Conservation (phyloP, 2,888 invertebrate genomes). For the Drosophila falleni region DNA sequence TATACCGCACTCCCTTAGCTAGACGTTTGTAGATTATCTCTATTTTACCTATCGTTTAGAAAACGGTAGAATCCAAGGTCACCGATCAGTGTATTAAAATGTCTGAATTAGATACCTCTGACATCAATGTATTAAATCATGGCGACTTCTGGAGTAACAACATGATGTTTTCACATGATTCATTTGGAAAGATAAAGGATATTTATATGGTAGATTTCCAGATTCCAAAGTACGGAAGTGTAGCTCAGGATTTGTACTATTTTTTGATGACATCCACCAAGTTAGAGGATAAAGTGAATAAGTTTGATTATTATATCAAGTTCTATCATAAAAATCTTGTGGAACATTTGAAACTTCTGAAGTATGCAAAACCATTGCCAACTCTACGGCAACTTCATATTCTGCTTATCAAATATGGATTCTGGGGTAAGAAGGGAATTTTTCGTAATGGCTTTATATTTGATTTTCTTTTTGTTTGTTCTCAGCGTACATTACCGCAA, state of each 20-base stretch:
- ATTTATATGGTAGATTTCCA: conserved; percentile 81
- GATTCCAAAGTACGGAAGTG: conserved; percentile 74
- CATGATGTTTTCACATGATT: conserved; percentile 78
- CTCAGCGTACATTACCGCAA: conserved; percentile 59
- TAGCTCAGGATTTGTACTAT: conserved; percentile 77
- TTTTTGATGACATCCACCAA: conserved; percentile 80
- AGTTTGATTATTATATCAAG: conserved; percentile 82
- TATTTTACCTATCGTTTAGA: conserved; percentile 26
- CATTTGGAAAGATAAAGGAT: conserved; percentile 64
- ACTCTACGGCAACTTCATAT: conserved; percentile 72
- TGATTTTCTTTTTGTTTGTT: background rate
- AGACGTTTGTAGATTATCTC: background rate
- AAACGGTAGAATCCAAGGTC: conserved; percentile 26
- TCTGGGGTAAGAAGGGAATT: conserved; percentile 68
- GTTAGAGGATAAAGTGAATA: conserved; percentile 74
- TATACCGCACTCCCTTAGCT: no score
- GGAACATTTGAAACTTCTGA: conserved; percentile 68
- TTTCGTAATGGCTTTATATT: background rate
- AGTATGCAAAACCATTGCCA: conserved; percentile 74
- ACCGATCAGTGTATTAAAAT: conserved; percentile 52
- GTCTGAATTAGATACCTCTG: conserved; percentile 39
- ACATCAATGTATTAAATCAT: conserved; percentile 75
- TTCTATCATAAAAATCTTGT: conserved; percentile 77
- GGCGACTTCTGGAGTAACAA: conserved; percentile 82
- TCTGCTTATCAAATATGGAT: conserved; percentile 67